These are phyloP conservation scores for Diplolepis rosae DNA, from an alignment of 2,888 invertebrate species.

Conservation along the genomic window DNA sequence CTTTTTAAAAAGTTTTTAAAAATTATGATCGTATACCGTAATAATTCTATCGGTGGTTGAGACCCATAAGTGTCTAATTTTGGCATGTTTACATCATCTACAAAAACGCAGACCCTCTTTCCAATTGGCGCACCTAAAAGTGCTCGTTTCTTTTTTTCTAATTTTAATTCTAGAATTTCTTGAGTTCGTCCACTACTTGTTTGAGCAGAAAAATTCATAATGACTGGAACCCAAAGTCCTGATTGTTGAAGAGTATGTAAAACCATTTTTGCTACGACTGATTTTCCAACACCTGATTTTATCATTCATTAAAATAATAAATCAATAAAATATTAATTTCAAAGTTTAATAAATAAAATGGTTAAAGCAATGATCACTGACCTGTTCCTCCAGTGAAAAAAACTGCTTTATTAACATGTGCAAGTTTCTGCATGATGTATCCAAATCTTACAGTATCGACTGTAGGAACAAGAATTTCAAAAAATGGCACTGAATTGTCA, in stretches of 20 bases:
- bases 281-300: conserved; percentile 89
- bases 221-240: conserved; percentile 82
- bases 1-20: no score
- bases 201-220: conserved; percentile 93
- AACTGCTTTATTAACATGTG: conserved; percentile 84
- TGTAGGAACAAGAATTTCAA: conserved; percentile 93
- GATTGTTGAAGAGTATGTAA: conserved; percentile 79
- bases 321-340: no score
- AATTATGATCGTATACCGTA: conserved; percentile 77
- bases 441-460: conserved; percentile 93
- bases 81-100: conserved; percentile 96
- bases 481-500: conserved; percentile 83
- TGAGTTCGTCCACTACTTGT: conserved; percentile 89
- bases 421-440: conserved; percentile 84
- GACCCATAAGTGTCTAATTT: conserved; percentile 90
- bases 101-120: conserved; percentile 88
- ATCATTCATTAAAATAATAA: no score
- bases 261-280: conserved; percentile 86
- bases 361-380: conserved; percentile 59
- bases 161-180: conserved; percentile 88
- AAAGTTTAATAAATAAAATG: neutral
- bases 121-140: conserved; percentile 88
- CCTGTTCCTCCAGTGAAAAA: conserved; percentile 93
- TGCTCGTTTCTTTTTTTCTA: conserved; percentile 88
- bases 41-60: conserved; percentile 92